phyloP scores from a whole-genome alignment of 2,888 invertebrate genomes.

The Colletes collaris region DNA sequence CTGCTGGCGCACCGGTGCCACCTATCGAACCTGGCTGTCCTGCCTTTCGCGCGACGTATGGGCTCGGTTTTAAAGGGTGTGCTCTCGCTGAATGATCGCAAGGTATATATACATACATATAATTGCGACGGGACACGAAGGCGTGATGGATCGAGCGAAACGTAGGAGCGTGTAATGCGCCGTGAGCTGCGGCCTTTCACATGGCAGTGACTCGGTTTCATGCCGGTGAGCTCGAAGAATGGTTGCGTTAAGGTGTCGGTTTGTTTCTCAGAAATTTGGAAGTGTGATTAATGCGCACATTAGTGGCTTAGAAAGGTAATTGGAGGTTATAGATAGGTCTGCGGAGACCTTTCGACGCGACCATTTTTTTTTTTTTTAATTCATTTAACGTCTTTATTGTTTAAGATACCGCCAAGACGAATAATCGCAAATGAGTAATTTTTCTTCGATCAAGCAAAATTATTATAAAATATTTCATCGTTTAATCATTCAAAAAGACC shows the following conservation, averaged over 20 bases:
- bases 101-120: neutral
- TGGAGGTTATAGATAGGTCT: neutral
- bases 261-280: constrained; percentile 24
- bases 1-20: neutral
- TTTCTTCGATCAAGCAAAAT: constrained; percentile 19
- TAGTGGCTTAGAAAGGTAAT: neutral
- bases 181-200: constrained; percentile 35
- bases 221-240: constrained; percentile 23
- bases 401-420: neutral
- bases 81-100: constrained; percentile 7
- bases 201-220: constrained; percentile 20
- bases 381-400: constrained; percentile 11
- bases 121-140: constrained; percentile 30
- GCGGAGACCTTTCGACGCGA: neutral
- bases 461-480: neutral
- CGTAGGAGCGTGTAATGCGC: constrained; percentile 32
- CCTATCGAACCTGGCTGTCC: constrained; percentile 7
- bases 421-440: constrained; percentile 2
- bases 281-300: too few relatives aligned
- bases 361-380: too few relatives aligned
- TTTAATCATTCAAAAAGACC: constrained; percentile 2
- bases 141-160: constrained; percentile 39
- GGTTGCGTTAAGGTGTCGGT: constrained; percentile 13
- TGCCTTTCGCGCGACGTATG: neutral
- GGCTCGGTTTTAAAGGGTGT: neutral